Evolutionary conservation across 2,113 vertebrate species (phyloP).

Genomic region (Nerophis lumbriciformis): DNA sequence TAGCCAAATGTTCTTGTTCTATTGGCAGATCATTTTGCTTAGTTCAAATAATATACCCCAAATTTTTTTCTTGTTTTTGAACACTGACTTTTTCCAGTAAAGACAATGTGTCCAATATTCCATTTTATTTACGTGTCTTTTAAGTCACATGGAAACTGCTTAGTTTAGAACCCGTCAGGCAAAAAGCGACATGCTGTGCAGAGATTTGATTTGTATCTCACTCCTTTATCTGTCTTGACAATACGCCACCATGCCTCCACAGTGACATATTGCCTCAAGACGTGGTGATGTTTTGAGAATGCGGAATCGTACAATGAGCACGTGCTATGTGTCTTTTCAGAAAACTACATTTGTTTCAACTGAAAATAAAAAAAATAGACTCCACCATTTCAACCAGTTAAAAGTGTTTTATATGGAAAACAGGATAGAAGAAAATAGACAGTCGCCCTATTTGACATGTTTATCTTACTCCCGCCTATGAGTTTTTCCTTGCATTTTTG

Average conservation of each 20-base stretch:
- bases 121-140: too few species aligned
- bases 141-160: conserved; percentile 1
- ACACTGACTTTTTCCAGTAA: too few species aligned
- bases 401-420: conserved; percentile 33
- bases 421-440: conserved; percentile 20
- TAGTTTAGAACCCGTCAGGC: conserved; percentile 16
- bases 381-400: conserved; percentile 46
- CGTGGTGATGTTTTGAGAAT: conserved; percentile 50
- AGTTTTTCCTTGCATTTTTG: conserved; percentile 57
- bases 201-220: conserved; percentile 35
- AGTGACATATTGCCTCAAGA: conserved; percentile 35
- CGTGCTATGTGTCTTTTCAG: conserved; percentile 5
- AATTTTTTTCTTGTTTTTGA: too few species aligned
- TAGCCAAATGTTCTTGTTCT: too few species aligned
- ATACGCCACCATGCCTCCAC: conserved; percentile 60
- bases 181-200: conserved; percentile 18
- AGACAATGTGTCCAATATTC: too few species aligned
- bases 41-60: too few species aligned
- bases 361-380: conserved; percentile 28
- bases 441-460: conserved; percentile 56
- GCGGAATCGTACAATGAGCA: conserved; percentile 22
- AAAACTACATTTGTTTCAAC: conserved; percentile 8
- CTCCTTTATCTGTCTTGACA: conserved; percentile 51
- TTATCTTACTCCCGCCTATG: conserved; percentile 38
- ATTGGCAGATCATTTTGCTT: too few species aligned